A percentile compares a stretch with the other conserved stretches of the same genome.
Conservation (phyloP, 2,888 invertebrate genomes). For the Dynastes tityus region DNA sequence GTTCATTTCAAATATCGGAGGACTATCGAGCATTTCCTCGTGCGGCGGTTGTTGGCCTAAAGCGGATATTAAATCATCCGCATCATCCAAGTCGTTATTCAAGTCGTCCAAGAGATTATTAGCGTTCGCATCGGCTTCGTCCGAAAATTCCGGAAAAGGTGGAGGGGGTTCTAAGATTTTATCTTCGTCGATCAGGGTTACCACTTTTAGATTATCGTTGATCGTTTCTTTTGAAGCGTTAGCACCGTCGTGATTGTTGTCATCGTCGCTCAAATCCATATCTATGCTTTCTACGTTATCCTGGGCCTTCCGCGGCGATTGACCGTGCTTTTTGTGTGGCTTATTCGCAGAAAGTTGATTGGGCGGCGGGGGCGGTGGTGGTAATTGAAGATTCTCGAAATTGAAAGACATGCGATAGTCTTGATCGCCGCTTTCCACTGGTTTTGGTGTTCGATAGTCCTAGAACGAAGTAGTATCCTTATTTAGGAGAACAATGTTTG, state of each 20-base stretch:
- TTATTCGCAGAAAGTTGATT: slow-evolving; percentile 43
- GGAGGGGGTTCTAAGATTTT: slow-evolving; percentile 63
- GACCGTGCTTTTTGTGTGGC: slow-evolving; percentile 53
- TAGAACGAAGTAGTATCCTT: slow-evolving; percentile 51
- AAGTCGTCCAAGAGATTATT: slow-evolving; percentile 67
- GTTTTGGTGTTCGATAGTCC: slow-evolving; percentile 61
- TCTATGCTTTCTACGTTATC: slow-evolving; percentile 88
- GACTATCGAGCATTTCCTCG: slow-evolving; percentile 6
- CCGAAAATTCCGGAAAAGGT: slow-evolving; percentile 68
- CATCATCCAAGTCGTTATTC: slow-evolving; percentile 62
- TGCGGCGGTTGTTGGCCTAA: slow-evolving; percentile 35
- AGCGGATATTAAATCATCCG: slow-evolving; percentile 45
- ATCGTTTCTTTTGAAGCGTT: slow-evolving; percentile 54
- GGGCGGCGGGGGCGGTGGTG: slow-evolving; percentile 73
- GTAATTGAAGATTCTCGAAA: slow-evolving; percentile 64
- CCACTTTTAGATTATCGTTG: slow-evolving; percentile 51
- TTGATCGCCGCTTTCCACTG: slow-evolving; percentile 60
- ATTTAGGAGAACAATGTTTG: background rate
- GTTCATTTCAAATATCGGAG: slow-evolving; percentile 19
- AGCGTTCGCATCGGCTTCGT: slow-evolving; percentile 64
- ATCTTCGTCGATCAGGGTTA: slow-evolving; percentile 46
- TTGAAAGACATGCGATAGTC: slow-evolving; percentile 66
- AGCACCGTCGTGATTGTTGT: slow-evolving; percentile 66
- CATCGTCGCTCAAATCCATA: slow-evolving; percentile 91
- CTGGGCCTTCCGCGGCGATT: slow-evolving; percentile 62